A percentile compares a stretch with the other conserved stretches of the same genome.
Evolutionary conservation across 2,113 vertebrate genomes (phyloP).

Genomic region (Stegastes partitus): DNA sequence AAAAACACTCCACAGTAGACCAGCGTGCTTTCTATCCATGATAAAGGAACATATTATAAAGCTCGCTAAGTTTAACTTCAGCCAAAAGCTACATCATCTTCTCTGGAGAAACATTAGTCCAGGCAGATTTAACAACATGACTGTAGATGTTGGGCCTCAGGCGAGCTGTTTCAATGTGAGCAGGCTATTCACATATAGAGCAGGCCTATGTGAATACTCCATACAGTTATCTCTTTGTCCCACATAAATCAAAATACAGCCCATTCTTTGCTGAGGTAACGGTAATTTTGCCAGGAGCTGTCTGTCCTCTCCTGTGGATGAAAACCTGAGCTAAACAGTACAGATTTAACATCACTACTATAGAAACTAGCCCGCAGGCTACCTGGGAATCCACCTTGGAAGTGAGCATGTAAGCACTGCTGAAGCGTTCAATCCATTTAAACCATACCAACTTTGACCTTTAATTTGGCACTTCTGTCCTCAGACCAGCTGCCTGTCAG

Average conservation of each 20-base stretch:
- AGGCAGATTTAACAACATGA: conserved; percentile 13
- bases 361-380: no score
- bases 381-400: no score
- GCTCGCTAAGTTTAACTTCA: neutral
- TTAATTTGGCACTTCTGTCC: no score
- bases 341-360: no score
- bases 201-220: neutral
- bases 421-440: no score
- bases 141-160: neutral
- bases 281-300: no score
- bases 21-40: neutral
- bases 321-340: neutral
- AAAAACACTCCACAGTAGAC: neutral
- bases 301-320: neutral
- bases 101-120: neutral
- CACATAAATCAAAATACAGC: neutral
- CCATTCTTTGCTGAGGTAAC: neutral
- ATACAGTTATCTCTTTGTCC: neutral
- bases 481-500: no score
- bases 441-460: no score
- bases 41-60: neutral
- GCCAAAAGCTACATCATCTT: neutral
- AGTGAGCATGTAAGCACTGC: no score
- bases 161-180: conserved; percentile 6
- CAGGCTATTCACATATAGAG: neutral